phyloP scores from a whole-genome alignment of 2,797 vertebrate genomes.

The Oryzias sinensis region DNA sequence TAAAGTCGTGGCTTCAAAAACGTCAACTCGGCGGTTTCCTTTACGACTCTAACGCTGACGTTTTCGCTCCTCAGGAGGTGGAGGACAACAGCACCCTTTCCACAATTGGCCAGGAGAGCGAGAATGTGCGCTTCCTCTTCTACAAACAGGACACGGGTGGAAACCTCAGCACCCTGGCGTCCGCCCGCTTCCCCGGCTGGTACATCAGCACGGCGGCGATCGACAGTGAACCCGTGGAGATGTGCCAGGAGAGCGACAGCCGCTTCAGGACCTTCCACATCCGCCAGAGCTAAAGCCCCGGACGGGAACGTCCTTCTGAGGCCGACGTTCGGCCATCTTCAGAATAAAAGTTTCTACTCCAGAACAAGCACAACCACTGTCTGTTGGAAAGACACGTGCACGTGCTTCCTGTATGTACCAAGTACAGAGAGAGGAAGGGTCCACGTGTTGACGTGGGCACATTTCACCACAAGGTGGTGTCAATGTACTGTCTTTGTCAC shows the following conservation, averaged over 20 bases:
- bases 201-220: constrained; percentile 67
- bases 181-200: constrained; percentile 56
- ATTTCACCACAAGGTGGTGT: constrained; percentile 33
- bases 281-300: constrained; percentile 18
- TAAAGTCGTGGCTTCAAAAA: constrained; percentile 28
- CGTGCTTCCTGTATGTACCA: constrained; percentile 61
- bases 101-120: constrained; percentile 25
- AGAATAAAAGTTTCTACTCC: neutral
- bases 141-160: constrained; percentile 49
- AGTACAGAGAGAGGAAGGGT: constrained; percentile 49
- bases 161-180: constrained; percentile 61
- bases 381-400: constrained; percentile 6
- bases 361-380: constrained; percentile 1
- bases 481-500: constrained; percentile 8
- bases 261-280: constrained; percentile 55
- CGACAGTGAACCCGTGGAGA: constrained; percentile 36
- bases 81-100: constrained; percentile 18
- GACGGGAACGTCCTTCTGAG: neutral
- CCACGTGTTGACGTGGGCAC: constrained; percentile 39
- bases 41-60: constrained; percentile 10
- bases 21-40: too few relatives aligned
- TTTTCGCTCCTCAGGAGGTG: constrained; percentile 41
- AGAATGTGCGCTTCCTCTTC: constrained; percentile 68
- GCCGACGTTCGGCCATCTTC: neutral
- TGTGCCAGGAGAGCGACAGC: constrained; percentile 33